phyloP scores from a whole-genome alignment of 2,797 vertebrate species.

The Avahi laniger region DNA sequence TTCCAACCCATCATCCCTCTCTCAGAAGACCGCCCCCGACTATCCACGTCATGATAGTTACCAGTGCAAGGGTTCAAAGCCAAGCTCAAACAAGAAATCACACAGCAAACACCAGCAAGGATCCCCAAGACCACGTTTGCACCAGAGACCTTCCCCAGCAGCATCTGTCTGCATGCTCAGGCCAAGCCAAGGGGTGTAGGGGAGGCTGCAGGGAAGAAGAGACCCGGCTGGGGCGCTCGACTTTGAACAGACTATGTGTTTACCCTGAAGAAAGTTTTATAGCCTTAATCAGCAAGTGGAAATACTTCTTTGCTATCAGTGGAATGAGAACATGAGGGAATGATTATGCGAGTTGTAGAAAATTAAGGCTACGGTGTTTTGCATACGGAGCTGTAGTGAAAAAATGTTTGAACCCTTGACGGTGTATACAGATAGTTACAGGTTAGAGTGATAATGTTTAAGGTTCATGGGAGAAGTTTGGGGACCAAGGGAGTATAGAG shows the following conservation, averaged over 20 bases:
- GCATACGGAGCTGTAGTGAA: neutral
- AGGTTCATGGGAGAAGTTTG: neutral
- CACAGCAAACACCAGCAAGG: neutral
- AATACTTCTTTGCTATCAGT: neutral
- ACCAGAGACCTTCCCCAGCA: neutral
- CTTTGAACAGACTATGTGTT: neutral
- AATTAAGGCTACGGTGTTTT: neutral
- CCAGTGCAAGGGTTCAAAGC: neutral
- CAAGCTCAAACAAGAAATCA: neutral
- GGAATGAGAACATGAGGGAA: neutral
- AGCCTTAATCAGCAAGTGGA: neutral
- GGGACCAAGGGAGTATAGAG: neutral
- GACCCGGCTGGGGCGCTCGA: neutral
- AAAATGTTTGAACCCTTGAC: neutral
- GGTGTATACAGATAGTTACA: neutral
- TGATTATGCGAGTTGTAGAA: neutral
- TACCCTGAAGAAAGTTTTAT: neutral
- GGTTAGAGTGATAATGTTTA: neutral
- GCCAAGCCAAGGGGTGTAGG: rapidly evolving
- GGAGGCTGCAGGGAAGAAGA: neutral
- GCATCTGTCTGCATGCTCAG: neutral
- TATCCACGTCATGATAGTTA: neutral
- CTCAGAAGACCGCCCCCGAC: neutral
- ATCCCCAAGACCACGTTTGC: neutral
- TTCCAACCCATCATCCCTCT: neutral